Evolutionary conservation across 2,888 invertebrate species (phyloP), one percentile per base, ranked within the genome.

Genomic region (Sphaerophoria taeniata): DNA sequence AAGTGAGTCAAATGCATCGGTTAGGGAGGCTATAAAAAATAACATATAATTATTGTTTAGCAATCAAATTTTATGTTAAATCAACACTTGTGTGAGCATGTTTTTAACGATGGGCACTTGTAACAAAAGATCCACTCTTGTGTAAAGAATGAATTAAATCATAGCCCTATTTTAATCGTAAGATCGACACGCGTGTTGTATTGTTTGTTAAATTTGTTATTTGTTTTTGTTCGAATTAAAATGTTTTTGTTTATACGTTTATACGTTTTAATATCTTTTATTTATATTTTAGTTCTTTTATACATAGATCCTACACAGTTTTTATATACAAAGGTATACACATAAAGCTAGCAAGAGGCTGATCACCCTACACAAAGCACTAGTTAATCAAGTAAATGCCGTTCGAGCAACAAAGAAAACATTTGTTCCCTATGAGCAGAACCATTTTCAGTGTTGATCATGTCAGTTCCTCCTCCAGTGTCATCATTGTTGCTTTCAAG

Each of bases 241-340:
- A 47, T 47, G 9, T 47, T 47, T 47, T 47, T 47, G 47, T 47
- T 47, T n/a, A 36, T 36, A 36, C 36, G 36, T 36, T 36, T 47
- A 47, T 47, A 47, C 47, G 47, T 47, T 47, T 47, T 47, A 47
- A 47, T 12, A 47, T 47, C 47, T 47, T 47, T 47, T 47, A 47
- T 47, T 47, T 47, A 47, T 47, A 4, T 36, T 36, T 36, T 36
- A 36, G 7, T 36, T 36, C 47, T 47, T 47, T 47, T 47, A 47
- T 47, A 47, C 47, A 47, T 47, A 47, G 47, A 47, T 47, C n/a
- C n/a, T n/a, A 47, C 47, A 47, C 47, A 47, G 47, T 47, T 47
- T 47, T 47, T 47, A 47, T 47, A 47, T 47, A 47, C 47, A 47
- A 47, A 47, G 47, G 47, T 47, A 47, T 47, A 47, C 47, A 47